Conservation (phyloP, 2,113 vertebrate species). For the Tyto alba region DNA sequence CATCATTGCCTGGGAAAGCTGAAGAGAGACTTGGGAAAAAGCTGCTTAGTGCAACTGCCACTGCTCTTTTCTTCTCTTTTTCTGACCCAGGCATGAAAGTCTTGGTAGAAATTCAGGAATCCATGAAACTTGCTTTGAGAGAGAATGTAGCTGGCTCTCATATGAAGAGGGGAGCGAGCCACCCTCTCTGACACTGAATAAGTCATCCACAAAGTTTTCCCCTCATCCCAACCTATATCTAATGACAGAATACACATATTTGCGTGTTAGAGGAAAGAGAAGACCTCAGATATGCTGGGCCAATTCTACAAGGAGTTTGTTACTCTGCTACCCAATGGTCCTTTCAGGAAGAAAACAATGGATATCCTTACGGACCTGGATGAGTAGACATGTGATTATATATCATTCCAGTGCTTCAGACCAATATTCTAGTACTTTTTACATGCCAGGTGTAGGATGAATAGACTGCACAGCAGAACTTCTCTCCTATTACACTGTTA, state of each 20-base stretch:
- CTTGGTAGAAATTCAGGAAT: neutral
- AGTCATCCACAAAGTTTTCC: neutral
- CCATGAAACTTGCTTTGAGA: neutral
- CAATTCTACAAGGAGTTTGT: neutral
- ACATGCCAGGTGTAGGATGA: neutral
- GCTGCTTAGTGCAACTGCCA: neutral
- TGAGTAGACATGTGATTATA: neutral
- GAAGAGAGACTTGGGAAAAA: neutral
- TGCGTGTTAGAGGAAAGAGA: neutral
- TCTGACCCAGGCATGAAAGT: neutral
- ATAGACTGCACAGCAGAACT: neutral
- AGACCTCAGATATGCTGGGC: neutral
- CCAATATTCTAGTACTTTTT: neutral
- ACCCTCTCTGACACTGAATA: neutral
- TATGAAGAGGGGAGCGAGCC: neutral
- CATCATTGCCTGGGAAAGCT: neutral
- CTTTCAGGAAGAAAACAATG: neutral
- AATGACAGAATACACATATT: neutral
- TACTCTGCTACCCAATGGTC: neutral
- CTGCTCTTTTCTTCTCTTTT: neutral
- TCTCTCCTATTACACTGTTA: neutral
- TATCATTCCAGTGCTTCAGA: neutral
- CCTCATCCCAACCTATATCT: neutral
- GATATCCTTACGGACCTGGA: neutral
- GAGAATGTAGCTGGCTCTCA: neutral